Conservation (phyloP, 1,140 invertebrate species). For the Copidosoma floridanum region DNA sequence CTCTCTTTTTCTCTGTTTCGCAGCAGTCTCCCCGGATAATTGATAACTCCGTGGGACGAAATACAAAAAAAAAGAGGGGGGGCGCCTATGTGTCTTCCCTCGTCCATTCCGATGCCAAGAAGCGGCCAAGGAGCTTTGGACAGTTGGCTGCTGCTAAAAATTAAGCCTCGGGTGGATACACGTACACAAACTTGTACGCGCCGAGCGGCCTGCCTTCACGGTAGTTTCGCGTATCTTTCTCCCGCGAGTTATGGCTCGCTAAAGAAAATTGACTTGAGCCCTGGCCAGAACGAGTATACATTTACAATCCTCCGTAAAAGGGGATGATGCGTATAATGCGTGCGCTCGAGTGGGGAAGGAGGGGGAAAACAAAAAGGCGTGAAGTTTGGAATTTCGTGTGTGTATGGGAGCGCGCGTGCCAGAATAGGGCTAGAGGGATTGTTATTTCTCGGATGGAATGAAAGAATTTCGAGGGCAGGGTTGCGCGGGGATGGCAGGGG, state of each 20-base stretch:
- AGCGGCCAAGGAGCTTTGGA: slow-evolving; percentile 28
- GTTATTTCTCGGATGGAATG: not conserved
- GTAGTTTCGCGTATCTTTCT: slow-evolving; percentile 6
- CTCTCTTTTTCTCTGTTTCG: not conserved
- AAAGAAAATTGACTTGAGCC: slow-evolving; percentile 55
- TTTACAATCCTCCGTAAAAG: too few species aligned
- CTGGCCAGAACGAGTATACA: slow-evolving; percentile 33
- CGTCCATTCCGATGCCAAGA: slow-evolving; percentile 32
- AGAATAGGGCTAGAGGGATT: too few species aligned
- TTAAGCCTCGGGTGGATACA: slow-evolving; percentile 39
- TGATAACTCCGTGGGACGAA: slow-evolving; percentile 28
- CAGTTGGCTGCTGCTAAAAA: slow-evolving; percentile 36
- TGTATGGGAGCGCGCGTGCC: not conserved
- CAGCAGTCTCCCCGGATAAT: slow-evolving; percentile 21
- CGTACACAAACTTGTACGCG: too few species aligned
- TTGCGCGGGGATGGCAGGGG: too few species aligned
- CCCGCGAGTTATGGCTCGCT: slow-evolving; percentile 43
- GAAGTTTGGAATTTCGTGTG: not conserved
- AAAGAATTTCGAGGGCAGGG: not conserved
- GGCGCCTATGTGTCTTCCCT: slow-evolving; percentile 22
- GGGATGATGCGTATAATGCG: slow-evolving; percentile 49
- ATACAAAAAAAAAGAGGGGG: too few species aligned
- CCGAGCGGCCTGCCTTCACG: slow-evolving; percentile 30
- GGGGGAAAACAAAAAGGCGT: slow-evolving; percentile 30
- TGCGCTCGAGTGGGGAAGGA: slow-evolving; percentile 23